Base-by-base conservation (phyloP, 2,797 vertebrate species). In the Onychomys arenicola region DNA sequence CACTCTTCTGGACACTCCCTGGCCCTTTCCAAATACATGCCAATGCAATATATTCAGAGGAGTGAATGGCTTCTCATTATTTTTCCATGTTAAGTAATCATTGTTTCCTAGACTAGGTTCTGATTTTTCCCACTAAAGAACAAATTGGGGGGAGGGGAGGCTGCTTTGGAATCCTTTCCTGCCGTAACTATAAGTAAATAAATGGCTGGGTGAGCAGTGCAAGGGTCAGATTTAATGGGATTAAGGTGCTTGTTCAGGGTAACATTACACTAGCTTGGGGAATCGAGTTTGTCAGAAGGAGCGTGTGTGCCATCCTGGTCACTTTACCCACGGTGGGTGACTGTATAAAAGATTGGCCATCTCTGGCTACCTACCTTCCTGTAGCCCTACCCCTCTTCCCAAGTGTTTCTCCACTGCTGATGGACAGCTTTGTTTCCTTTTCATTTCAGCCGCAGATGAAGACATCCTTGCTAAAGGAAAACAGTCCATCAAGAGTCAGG, bases 391-490 rank as follows among this genome's bases (percentile, higher is more conserved):
- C 94, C 93, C 88, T 92, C 82, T 86, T 61, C 92, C 83, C 67
- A 40, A 78, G 85, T 23, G 78, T 46, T 75, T 86, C 95, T 77
- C 82, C 65, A 73, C 81, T 83, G 80, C 90, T 98, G 96, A 98
- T 95, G 81, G 97, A 97, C 98, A 97, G 94, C 94, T 16, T 59
- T 78, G 85, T 98, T 85, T 96, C 94, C 98, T 96, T 98, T 95
- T 98, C 97, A 71, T 98, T 98, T 94, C 98, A 99, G 99, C 98
- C 95, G 98, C 99, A 0, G 99, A 99, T 97, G 99, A 99, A 97
- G 99, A 99, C 97, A 98, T 99, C 96, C 99, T 99, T 97, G 98
- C 99, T 96, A 99, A 99, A 99, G 99, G 99, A 97, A 99, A 99
- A 97, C 99, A 99, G 98, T 99, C 99, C 98, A 99, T 99, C 99